A percentile compares a stretch with the other conserved stretches of the same genome.
These are phyloP conservation scores for Margaritifera margaritifera DNA, from an alignment of 2,888 invertebrate species.

Conservation along the genomic window DNA sequence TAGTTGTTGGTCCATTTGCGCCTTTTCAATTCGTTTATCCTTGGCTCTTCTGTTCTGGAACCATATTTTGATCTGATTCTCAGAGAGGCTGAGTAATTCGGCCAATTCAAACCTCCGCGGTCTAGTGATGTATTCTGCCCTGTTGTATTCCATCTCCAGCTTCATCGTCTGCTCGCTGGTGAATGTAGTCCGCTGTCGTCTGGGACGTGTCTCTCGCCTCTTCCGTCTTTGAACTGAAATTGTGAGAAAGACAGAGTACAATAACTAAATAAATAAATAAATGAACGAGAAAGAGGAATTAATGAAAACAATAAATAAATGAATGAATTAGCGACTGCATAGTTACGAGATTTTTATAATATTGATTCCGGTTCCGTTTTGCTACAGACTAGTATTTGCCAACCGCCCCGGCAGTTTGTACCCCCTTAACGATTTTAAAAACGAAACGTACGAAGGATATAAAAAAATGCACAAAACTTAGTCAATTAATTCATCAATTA, in stretches of 20 bases:
- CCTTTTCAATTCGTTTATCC: slow-evolving; percentile 96
- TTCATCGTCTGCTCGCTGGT: slow-evolving; percentile 93
- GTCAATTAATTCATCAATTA: too few relatives aligned
- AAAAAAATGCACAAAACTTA: too few relatives aligned
- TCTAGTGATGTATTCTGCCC: slow-evolving; percentile 93
- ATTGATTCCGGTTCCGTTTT: too few relatives aligned
- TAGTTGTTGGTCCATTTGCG: slow-evolving; percentile 94
- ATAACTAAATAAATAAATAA: neutral
- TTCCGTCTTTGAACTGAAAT: slow-evolving; percentile 85
- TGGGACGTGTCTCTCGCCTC: slow-evolving; percentile 86
- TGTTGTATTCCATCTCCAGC: slow-evolving; percentile 91
- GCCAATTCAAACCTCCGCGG: slow-evolving; percentile 87
- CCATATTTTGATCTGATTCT: slow-evolving; percentile 91
- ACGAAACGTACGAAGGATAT: too few relatives aligned
- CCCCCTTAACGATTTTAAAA: too few relatives aligned
- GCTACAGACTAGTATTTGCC: too few relatives aligned
- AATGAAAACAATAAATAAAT: neutral
- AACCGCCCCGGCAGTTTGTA: too few relatives aligned
- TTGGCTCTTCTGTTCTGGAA: slow-evolving; percentile 97
- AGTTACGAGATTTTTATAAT: neutral
- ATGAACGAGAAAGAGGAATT: neutral
- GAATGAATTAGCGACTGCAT: neutral
- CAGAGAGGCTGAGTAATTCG: slow-evolving; percentile 79
- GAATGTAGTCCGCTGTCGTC: slow-evolving; percentile 94
- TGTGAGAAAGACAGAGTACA: neutral